Base-by-base conservation (phyloP, 2,888 invertebrate genomes). In the Drosophila aldrichi region DNA sequence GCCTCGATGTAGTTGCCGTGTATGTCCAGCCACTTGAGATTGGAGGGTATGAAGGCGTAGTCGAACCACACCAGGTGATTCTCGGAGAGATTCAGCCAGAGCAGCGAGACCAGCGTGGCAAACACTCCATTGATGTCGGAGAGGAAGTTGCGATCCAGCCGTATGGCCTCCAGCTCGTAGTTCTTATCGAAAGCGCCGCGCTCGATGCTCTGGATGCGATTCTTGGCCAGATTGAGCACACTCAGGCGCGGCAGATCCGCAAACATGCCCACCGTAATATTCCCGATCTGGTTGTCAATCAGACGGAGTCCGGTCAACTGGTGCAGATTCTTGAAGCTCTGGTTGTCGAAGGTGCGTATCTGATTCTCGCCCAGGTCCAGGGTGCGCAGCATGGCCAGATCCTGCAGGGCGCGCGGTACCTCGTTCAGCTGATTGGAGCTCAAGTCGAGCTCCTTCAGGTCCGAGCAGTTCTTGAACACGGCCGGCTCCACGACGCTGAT, bases 31-130 rank as follows among this genome's bases (percentile, higher is more conserved):
- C 97, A 97, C 93, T 97, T 97, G 63, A 98, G 94, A 93, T 97
- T 97, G 77, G 96, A 96, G 40, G 98, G 98, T 85, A 98, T 96
- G 92, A 98, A 97, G 59, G 97, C 97, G 92, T 97, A 98, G 93
- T 98, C 98, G 93, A 98, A 98, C 97, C 97, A 97, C 80, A 97
- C 96, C 90, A 98, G 94, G 94, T 97, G 97, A 94, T 98, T 98
- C 94, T 97, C 97, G 36, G 97, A 97, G 59, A 98, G 94, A 93
- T 98, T 98, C 72, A 98, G 94, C 96, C 97, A 96, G 90, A 97
- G 94, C 72, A 98, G 94, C 79, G 96, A 96, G 8, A 96, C 95
- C 18, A 98, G 94, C 62, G 97, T 96, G 49, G 97, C 96, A 91
- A 98, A 97, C 36, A 97, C 96, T 9, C 97, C 97, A 93, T 98